Conservation (phyloP, 2,888 invertebrate genomes). For the Hemithea aestivaria region DNA sequence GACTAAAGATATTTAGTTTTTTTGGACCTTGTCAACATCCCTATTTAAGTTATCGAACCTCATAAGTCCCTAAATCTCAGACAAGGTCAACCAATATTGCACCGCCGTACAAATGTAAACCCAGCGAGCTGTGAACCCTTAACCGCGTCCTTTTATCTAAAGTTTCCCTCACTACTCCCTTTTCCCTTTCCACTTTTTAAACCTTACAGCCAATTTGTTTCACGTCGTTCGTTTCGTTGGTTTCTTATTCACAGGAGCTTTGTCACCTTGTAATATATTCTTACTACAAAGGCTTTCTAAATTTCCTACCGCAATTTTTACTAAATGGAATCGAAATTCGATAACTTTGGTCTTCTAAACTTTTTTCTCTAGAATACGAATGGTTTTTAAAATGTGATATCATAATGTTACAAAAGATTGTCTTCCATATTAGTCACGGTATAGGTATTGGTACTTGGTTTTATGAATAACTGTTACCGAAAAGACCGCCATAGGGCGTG, state of each 20-base stretch:
- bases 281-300: conserved; percentile 1
- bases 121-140: conserved; percentile 12
- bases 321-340: too few species aligned
- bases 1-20: too few species aligned
- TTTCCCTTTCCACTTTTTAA: conserved; percentile 19
- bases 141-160: conserved; percentile 16
- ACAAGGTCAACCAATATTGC: conserved; percentile 4
- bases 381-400: too few species aligned
- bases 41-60: too few species aligned
- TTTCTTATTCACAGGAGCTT: conserved; percentile 12
- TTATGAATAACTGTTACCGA: too few species aligned
- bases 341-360: not conserved
- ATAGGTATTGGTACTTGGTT: too few species aligned
- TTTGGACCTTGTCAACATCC: too few species aligned
- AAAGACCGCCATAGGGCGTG: too few species aligned
- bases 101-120: conserved; percentile 12
- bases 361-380: too few species aligned
- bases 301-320: not conserved
- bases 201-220: conserved; percentile 28
- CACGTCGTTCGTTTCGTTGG: conserved; percentile 23
- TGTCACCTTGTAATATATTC: conserved; percentile 15
- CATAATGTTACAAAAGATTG: too few species aligned
- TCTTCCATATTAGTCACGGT: too few species aligned
- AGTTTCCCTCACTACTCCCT: conserved; percentile 11
- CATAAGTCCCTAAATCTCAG: too few species aligned